Evolutionary conservation across 2,888 invertebrate genomes (phyloP), one percentile per base, ranked within the genome.

Genomic region (Hyppa rectilinea): DNA sequence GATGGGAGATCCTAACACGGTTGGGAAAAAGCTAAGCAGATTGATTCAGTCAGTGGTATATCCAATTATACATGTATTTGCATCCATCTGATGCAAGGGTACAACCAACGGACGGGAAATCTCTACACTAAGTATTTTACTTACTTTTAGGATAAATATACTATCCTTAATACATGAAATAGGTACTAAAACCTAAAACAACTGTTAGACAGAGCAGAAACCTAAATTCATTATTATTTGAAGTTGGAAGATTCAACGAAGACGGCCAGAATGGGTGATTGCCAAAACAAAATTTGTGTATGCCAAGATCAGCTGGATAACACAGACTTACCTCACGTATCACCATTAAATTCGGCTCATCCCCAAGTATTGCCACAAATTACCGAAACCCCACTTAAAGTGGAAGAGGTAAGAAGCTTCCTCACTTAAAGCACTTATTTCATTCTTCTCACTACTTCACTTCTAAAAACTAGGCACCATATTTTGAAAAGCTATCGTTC

Each of bases 161-260:
- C 29, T 29, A 31, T 20, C 23, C 9, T 31, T 14, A 2, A 45
- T 36, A 23, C 4, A n/a, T 29, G 29, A 43, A 40, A 53, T 36
- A 55, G 20, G 0, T 52, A n/a, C 5, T 56, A 23, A 47, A 52
- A 61, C 26, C 17, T 53, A 26, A 50, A 43, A 53, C n/a, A 36
- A 53, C 38, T 52, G 14, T 61, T 47, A 23, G 36, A 58, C 47
- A 49, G 36, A 50, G 61, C 17, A 55, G 23, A 34, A 10, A 55
- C 26, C 26, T 73, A 43, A 55, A 49, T 45, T 66, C 4, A 55
- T 67, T 60, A 29, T 67, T 72, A 60, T 78, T 77, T 73, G 60
- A 78, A 77, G 77, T 60, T 63, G 59, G 63, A 73, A 36, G 59
- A 45, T 40, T 17, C 52, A 36, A 40, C 10, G 34, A 60, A n/a